A percentile compares a stretch with the other conserved stretches of the same genome.
These are phyloP conservation scores for Gavialis gangeticus DNA, from an alignment of 2,113 vertebrate genomes.

Conservation along the genomic window DNA sequence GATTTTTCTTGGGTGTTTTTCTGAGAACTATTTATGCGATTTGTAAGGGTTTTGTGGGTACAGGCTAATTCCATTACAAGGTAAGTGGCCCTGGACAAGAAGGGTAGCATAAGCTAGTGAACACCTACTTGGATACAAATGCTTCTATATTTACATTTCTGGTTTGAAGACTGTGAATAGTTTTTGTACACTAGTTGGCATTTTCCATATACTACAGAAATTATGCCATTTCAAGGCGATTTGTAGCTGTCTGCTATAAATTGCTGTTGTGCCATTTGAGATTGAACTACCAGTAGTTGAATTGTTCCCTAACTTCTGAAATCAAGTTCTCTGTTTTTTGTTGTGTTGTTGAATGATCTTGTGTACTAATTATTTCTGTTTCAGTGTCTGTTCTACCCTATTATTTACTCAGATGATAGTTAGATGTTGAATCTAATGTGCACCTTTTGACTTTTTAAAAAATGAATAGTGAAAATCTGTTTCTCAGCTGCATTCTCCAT, in stretches of 20 bases:
- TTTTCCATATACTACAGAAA: background rate
- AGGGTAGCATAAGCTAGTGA: background rate
- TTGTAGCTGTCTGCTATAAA: background rate
- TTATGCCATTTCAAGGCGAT: background rate
- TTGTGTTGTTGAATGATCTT: background rate
- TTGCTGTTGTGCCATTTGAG: background rate
- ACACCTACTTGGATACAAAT: background rate
- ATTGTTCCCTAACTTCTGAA: background rate
- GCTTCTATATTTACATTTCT: background rate
- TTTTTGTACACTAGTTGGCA: background rate
- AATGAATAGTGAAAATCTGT: background rate
- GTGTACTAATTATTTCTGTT: background rate
- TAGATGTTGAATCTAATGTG: background rate
- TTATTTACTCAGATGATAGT: background rate
- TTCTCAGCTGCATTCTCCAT: background rate
- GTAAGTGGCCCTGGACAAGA: background rate
- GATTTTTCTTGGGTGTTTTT: background rate
- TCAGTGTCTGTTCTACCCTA: background rate
- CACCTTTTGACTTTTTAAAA: background rate
- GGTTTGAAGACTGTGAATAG: background rate
- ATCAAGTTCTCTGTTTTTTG: background rate
- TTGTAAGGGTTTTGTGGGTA: conserved; percentile 7
- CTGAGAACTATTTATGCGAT: background rate
- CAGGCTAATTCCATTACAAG: background rate
- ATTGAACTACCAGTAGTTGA: background rate